Percentiles rank a stretch among this genome's conserved stretches.
phyloP scores from a whole-genome alignment of 1,140 invertebrate species.

The Drosophila lacteicornis region DNA sequence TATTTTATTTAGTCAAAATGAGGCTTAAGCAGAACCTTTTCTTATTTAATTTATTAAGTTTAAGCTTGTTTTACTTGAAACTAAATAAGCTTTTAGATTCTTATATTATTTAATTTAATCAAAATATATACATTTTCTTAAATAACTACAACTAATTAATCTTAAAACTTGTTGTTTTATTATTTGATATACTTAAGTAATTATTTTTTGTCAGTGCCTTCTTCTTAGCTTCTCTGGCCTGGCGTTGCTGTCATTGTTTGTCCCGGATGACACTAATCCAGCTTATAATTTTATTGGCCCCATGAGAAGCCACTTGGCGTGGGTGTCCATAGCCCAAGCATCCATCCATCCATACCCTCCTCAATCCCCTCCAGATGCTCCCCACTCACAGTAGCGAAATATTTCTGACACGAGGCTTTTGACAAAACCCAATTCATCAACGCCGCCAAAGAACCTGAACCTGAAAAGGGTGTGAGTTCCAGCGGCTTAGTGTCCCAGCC shows the following conservation, averaged over 20 bases:
- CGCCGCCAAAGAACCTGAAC: constrained; percentile 19
- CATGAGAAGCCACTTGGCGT: constrained; percentile 29
- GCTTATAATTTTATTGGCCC: constrained; percentile 80
- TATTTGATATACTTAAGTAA: too few species aligned
- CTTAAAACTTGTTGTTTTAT: too few species aligned
- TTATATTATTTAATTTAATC: too few species aligned
- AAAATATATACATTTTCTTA: too few species aligned
- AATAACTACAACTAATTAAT: too few species aligned
- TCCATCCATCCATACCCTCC: neutral
- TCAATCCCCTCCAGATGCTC: neutral
- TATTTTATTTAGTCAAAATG: too few species aligned
- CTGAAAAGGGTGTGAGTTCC: constrained; percentile 20
- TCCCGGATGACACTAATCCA: constrained; percentile 75
- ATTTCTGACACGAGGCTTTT: constrained; percentile 61
- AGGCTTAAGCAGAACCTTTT: too few species aligned
- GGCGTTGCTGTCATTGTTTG: constrained; percentile 71
- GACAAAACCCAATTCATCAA: constrained; percentile 66
- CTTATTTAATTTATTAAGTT: too few species aligned
- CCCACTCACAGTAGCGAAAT: constrained; percentile 54
- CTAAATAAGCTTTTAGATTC: too few species aligned
- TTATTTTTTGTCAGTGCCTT: neutral
- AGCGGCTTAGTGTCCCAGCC: constrained; percentile 55
- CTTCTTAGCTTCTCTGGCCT: neutral
- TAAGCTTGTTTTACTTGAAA: too few species aligned
- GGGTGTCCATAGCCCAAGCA: constrained; percentile 15